Percentiles rank a stretch among this genome's conserved stretches.
phyloP scores from a whole-genome alignment of 2,888 invertebrate genomes.

The Matsumyia berberina region DNA sequence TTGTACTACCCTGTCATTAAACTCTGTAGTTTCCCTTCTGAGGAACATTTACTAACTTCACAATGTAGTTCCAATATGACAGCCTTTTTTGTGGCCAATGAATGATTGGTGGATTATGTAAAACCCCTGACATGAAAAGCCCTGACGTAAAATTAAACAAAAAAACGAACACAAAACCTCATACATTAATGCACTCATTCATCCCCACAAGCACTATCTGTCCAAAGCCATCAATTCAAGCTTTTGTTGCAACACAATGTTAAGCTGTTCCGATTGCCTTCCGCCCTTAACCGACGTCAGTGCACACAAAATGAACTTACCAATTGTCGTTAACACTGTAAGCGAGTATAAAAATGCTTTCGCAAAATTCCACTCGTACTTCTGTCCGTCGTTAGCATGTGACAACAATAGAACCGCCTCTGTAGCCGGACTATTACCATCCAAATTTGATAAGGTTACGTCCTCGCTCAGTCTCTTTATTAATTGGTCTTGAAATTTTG shows the following conservation, averaged over 20 bases:
- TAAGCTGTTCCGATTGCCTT: slow-evolving; percentile 14
- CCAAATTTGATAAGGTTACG: slow-evolving; percentile 86
- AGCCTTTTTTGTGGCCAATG: background rate
- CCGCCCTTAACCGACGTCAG: slow-evolving; percentile 5
- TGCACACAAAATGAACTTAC: slow-evolving; percentile 85
- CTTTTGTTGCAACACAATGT: slow-evolving; percentile 22
- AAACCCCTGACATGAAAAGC: background rate
- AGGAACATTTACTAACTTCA: too few species aligned
- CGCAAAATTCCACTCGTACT: slow-evolving; percentile 94
- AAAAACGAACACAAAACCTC: slow-evolving; percentile 32
- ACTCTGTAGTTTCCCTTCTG: too few species aligned
- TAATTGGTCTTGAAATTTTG: slow-evolving; percentile 92
- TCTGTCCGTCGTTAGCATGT: slow-evolving; percentile 83
- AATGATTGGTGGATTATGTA: background rate
- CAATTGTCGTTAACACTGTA: slow-evolving; percentile 96
- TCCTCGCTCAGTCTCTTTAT: slow-evolving; percentile 92
- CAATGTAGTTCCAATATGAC: too few species aligned
- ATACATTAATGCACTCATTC: slow-evolving; percentile 46
- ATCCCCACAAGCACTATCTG: slow-evolving; percentile 24
- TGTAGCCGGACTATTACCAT: slow-evolving; percentile 82
- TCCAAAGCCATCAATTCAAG: slow-evolving; percentile 29
- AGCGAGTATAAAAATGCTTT: slow-evolving; percentile 97
- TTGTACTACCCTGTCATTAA: too few species aligned
- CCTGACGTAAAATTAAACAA: slow-evolving; percentile 17
- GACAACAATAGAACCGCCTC: slow-evolving; percentile 83